Evolutionary conservation across 2,797 vertebrate species (phyloP), one percentile per base, ranked within the genome.

Genomic region (Hipposideros larvatus): DNA sequence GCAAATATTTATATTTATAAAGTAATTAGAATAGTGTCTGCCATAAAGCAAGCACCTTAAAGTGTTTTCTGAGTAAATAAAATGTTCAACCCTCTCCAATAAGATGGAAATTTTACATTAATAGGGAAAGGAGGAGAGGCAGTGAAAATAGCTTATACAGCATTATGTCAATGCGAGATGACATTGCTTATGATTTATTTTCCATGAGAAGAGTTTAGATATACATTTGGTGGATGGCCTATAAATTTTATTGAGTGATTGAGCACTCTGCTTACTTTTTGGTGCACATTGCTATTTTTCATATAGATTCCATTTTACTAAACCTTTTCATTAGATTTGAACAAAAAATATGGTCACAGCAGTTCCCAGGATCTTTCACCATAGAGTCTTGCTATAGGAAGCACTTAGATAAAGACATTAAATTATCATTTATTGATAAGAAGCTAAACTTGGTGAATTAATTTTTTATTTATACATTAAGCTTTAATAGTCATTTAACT

Each of bases 401-500:
- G 96, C 96, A 97, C 97, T 98, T 98, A 97, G 93, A 95, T 86
- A 93, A 82, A 71, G 51, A 5, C 96, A 97, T 96, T 97, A 97
- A 95, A 97, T 97, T 91, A 96, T 97, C 80, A 97, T 97, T 96
- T 97, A 98, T 97, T 97, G 95, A 98, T 97, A 97, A 94, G 95
- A 96, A 78, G 65, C 84, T 95, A 95, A 95, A 96, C 37, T 90
- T 82, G 41, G 92, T 87, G 77, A 95, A 97, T 98, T 97, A 96
- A 97, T 97, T 96, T 98, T 97, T 98, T 98, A 97, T 97, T 97
- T 97, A 93, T 92, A 96, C 95, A 97, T 97, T 97, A 97, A 96
- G 94, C 95, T 97, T 97, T 96, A 96, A 96, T 96, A 95, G 80
- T 95, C 94, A 95, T 97, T 97, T 98, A 97, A 97, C 93, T 97